These are phyloP conservation scores for Rachycentron canadum DNA, from an alignment of 2,797 vertebrate species.

Conservation along the genomic window DNA sequence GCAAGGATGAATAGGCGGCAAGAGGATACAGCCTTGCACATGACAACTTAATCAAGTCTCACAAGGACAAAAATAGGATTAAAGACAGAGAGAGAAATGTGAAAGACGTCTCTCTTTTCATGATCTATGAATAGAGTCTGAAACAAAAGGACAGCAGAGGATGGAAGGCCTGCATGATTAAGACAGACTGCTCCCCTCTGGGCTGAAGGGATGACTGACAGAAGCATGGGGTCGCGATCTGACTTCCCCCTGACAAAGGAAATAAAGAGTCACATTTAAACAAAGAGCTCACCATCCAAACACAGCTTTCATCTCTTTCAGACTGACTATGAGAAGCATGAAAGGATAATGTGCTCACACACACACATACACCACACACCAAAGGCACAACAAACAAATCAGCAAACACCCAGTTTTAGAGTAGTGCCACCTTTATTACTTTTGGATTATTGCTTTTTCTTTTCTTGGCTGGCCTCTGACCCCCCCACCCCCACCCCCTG, in stretches of 20 bases:
- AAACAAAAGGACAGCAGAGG: conserved; percentile 75
- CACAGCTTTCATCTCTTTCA: conserved; percentile 60
- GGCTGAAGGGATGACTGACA: conserved; percentile 74
- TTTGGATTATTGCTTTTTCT: conserved; percentile 65
- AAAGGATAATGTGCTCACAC: conserved; percentile 39
- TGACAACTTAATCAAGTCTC: conserved; percentile 75
- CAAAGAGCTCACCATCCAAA: conserved; percentile 63
- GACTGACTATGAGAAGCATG: conserved; percentile 52
- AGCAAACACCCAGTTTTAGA: conserved; percentile 49
- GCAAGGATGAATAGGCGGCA: conserved; percentile 50
- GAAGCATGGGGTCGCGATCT: conserved; percentile 67
- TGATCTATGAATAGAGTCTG: conserved; percentile 73
- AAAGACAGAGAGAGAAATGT: conserved; percentile 51
- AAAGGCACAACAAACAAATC: conserved; percentile 52
- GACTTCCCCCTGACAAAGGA: conserved; percentile 63
- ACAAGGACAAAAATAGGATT: conserved; percentile 72
- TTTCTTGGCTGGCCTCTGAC: conserved; percentile 43
- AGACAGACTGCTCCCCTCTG: conserved; percentile 70
- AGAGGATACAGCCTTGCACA: conserved; percentile 47
- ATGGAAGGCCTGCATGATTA: conserved; percentile 58
- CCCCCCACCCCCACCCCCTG: conserved; percentile 17
- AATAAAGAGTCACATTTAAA: conserved; percentile 73
- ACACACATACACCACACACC: conserved; percentile 15
- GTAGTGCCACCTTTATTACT: conserved; percentile 64
- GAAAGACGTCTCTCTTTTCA: conserved; percentile 58